Base-by-base conservation (phyloP, 2,113 vertebrate species). In the Caranx melampygus region DNA sequence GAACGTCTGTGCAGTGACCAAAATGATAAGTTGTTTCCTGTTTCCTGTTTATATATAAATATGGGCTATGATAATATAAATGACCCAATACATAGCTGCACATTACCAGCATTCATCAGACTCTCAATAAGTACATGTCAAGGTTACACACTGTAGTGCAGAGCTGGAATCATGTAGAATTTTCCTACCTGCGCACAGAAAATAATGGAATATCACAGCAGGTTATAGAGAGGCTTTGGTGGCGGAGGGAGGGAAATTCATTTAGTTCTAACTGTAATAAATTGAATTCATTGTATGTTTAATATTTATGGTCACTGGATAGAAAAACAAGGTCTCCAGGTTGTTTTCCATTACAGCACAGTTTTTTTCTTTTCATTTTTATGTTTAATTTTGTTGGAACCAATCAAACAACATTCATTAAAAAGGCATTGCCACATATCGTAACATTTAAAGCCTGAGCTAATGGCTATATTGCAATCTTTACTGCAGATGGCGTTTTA, bases 71-170 rank as follows among this genome's bases (percentile, higher is more conserved):
- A 77, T 90, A 78, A 87, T 89, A 91, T 75, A 90, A 87, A 92
- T 89, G 74, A 87, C 75, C 84, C 78, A 37, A 73, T 82, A 63
- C 31, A 3, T 54, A 61, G 79, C 75, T 78, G 76, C 83, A 90
- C 87, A 90, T 92, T 76, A 87, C 81, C 59, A 80, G 40, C 89
- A 92, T 92, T 90, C 79, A 91, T 91, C 90, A 91, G 84, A 62
- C 82, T 87, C 83, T 68, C 87, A 76, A 81, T 84, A 89, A 84
- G 79, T 81, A 81, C 78, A 65, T 88, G 85, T 83, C 90, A 93
- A 92, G 89, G 91, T 91, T 87, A 89, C 77, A 76, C 75, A 69
- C 45, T 77, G 72, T 63, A 75, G 57, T 33, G 83, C 58, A n/a
- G 59, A 58, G 81, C 75, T 79, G 78, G 76, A 85, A 84, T 81